Conservation (phyloP, 2,113 vertebrate species). For the Neodontobutis hainanensis region DNA sequence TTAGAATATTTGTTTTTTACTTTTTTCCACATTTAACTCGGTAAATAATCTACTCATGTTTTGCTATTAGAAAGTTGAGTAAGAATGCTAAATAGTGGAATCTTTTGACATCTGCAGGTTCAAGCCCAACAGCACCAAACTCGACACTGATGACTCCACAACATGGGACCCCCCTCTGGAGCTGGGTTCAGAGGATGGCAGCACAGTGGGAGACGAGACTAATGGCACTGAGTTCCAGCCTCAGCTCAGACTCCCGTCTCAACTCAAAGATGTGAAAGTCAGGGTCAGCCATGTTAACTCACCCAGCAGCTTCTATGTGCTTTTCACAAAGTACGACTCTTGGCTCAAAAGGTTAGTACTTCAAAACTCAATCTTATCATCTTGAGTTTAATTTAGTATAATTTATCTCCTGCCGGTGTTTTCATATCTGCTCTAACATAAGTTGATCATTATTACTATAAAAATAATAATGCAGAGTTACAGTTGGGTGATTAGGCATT, state of each 20-base stretch:
- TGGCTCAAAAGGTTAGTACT: constrained; percentile 82
- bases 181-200: not conserved
- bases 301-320: constrained; percentile 89
- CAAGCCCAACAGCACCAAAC: not conserved
- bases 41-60: no score
- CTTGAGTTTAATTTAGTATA: not conserved
- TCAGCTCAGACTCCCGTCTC: constrained; percentile 43
- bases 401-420: no score
- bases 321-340: constrained; percentile 74
- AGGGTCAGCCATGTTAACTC: constrained; percentile 84
- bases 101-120: constrained; percentile 15
- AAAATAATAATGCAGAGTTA: no score
- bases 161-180: constrained; percentile 76
- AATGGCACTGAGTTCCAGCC: constrained; percentile 19
- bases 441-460: no score
- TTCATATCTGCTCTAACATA: no score
- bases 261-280: constrained; percentile 72
- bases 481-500: no score
- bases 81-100: not conserved
- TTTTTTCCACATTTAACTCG: no score
- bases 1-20: no score
- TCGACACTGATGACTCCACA: constrained; percentile 7
- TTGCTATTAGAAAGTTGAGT: no score
- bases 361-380: not conserved
- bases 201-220: not conserved